Conservation (phyloP, 2,888 invertebrate genomes). For the Drosophila nr. medialis region DNA sequence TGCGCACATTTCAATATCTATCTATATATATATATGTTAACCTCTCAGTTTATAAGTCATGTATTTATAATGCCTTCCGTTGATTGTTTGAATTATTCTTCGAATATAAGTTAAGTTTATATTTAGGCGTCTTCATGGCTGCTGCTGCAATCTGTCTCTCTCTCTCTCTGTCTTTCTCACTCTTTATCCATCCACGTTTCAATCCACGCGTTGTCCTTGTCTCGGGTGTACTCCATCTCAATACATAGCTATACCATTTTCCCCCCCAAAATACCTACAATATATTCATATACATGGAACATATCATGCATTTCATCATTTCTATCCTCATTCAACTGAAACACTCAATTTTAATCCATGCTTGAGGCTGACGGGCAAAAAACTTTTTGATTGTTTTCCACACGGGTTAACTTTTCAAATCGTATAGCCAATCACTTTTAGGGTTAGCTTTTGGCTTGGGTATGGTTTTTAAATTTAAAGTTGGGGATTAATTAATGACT, state of each 20-base stretch:
- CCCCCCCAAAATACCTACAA: constrained; percentile 2
- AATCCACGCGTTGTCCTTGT: constrained; percentile 20
- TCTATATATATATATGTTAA: constrained; percentile 19
- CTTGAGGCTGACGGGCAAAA: constrained; percentile 1
- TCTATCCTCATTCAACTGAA: constrained; percentile 12
- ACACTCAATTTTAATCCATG: neutral
- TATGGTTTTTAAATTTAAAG: constrained; percentile 22
- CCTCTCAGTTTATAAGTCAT: constrained; percentile 20
- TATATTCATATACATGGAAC: constrained; percentile 3
- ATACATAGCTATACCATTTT: constrained; percentile 15
- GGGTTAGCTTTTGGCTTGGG: neutral
- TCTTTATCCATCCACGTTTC: neutral
- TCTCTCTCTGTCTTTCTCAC: neutral
- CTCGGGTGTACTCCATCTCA: constrained; percentile 12
- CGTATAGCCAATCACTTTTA: neutral
- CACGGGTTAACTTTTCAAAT: neutral
- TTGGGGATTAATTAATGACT: constrained; percentile 51
- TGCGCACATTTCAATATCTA: constrained; percentile 18
- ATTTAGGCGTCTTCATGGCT: constrained; percentile 33
- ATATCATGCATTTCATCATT: constrained; percentile 27
- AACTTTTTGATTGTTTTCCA: neutral
- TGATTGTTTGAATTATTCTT: constrained; percentile 27
- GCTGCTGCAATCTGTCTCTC: constrained; percentile 21
- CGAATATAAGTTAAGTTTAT: constrained; percentile 40
- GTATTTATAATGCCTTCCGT: constrained; percentile 37